These are phyloP conservation scores for Larimichthys crocea DNA, from an alignment of 2,113 vertebrate species.

Conservation along the genomic window DNA sequence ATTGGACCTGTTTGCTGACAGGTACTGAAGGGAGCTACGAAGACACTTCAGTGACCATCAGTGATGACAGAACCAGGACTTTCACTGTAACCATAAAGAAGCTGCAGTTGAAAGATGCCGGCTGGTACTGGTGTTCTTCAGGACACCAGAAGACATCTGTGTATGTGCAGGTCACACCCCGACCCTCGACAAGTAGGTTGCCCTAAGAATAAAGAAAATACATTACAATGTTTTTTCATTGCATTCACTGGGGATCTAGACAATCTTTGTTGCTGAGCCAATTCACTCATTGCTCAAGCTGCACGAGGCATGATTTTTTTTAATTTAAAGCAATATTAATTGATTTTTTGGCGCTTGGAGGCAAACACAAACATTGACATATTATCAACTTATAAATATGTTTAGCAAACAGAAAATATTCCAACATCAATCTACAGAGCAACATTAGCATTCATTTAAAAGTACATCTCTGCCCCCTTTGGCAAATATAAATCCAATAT, in stretches of 20 bases:
- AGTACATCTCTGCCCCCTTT: not conserved
- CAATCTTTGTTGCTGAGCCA: not conserved
- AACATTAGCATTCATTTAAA: not conserved
- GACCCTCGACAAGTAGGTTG: conserved; percentile 64
- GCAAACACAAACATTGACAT: not conserved
- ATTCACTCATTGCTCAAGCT: not conserved
- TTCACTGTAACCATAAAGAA: conserved; percentile 78
- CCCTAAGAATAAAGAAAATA: not conserved
- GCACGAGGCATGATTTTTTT: not conserved
- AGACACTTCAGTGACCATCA: conserved; percentile 73
- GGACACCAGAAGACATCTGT: conserved; percentile 55
- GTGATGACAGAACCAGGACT: conserved; percentile 71
- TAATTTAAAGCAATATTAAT: not conserved
- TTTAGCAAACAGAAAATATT: not conserved
- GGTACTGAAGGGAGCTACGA: conserved; percentile 65
- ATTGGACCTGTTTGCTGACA: conserved; percentile 71
- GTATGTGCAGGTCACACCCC: conserved; percentile 61
- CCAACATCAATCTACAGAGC: not conserved
- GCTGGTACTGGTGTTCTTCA: conserved; percentile 78
- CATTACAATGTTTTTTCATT: not conserved
- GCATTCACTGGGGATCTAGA: not conserved
- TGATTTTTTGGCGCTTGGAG: not conserved
- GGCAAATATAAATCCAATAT: not conserved
- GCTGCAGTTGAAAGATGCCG: conserved; percentile 62
- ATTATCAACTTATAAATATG: not conserved